Base-by-base conservation (phyloP, 2,888 invertebrate genomes). In the Acleris sparsana region DNA sequence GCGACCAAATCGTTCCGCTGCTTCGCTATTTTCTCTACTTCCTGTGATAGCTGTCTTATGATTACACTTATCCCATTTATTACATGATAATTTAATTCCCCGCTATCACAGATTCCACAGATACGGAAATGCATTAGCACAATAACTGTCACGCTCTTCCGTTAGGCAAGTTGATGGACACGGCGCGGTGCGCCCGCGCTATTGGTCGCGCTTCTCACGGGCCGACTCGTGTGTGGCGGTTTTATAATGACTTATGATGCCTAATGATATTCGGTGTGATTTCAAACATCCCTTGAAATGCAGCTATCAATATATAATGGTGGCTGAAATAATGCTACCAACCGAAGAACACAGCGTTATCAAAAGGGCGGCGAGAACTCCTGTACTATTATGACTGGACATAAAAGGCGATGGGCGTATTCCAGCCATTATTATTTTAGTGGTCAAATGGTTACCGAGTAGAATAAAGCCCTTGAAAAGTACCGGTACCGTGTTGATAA, bases 91-190 rank as follows among this genome's bases (percentile, higher is more conserved):
- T 58, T 17, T 43, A 53, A 53, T 20, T 51, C 33, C 13, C 22
- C 11, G 6, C 11, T 43, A 53, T 48, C 53, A 20, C 39, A 22
- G 39, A 49, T 60, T 60, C 25, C 18, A 43, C 44, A 53, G 48
- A 65, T 39, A 51, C 51, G 65, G 61, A 61, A 61, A 55, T 61
- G 51, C 65, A 65, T 61, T 65, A 65, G 65, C 56, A 56, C 61
- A 61, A 33, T 65, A 61, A 65, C 61, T 65, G 65, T 65, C 65
- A 65, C 60, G 51, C 65, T 65, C 51, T 56, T 65, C 65, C 46
- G 61, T 61, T 65, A 65, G 46, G 56, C 53, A 18, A n/a, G 22
- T 53, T 43, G 25, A 18, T 53, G 63, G 63, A 52, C 52, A 58
- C 57, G 63, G 63, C 22, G 48, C 43, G 55, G 29, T 49, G 60